Evolutionary conservation across 1,140 invertebrate species (phyloP), one percentile per base, ranked within the genome.

Genomic region (Cydia amplana): DNA sequence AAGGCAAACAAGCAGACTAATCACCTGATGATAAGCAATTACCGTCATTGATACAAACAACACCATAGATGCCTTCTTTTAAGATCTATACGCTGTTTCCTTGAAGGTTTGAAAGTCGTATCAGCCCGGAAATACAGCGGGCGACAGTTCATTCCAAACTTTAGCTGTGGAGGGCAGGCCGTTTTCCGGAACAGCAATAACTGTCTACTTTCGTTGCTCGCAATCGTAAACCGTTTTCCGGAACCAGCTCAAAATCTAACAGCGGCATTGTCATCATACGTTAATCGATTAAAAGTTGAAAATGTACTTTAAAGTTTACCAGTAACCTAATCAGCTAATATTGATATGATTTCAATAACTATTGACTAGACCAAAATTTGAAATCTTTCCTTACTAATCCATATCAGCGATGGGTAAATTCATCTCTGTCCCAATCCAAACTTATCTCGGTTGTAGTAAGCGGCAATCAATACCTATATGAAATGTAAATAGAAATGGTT

Each of bases 291-390:
- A 40, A 9, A 70, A 70, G 28, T 43, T 70, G n/a, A 70, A 70
- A 40, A 64, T 64, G 63, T 70, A 70, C 32, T 32, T 70, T 23
- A 70, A 40, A 16, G 7, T 4, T 40, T 67, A 70, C 36, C 65
- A 70, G 65, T 70, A 70, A 70, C 65, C 65, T 70, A 70, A 70
- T n/a, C 65, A 70, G 28, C 81, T 87, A 87, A 82, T 80, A 82
- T 83, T 85, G 86, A 90, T 90, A 90, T 90, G 88, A 85, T 77
- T 86, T 64, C 75, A 82, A 80, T 77, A 79, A 87, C 84, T 90
- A 90, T 89, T 88, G 86, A 86, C 85, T 90, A 90, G 80, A 82
- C 64, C 82, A 85, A 88, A 84, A 83, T 84, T 86, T 82, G 77
- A 83, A 85, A 85, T 51, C 79, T 80, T 83, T 86, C 82, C 87